These are phyloP conservation scores for Nymphalis c-album DNA, from an alignment of 2,888 invertebrate species.

Conservation along the genomic window DNA sequence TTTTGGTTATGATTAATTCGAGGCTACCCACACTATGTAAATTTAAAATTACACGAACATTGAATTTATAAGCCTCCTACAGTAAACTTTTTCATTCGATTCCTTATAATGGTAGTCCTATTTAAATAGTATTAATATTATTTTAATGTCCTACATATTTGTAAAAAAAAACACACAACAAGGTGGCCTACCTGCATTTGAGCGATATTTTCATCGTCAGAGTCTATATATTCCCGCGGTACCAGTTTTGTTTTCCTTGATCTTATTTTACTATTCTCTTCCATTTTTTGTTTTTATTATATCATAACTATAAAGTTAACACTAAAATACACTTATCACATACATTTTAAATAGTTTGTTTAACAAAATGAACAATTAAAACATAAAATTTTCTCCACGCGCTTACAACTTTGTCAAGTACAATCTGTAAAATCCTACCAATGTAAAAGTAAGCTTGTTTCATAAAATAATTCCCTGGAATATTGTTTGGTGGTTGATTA, in stretches of 20 bases:
- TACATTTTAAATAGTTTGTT: background rate
- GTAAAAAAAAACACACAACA: constrained; percentile 22
- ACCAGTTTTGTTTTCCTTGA: constrained; percentile 51
- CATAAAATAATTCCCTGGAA: background rate
- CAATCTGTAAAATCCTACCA: constrained; percentile 11
- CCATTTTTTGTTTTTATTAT: constrained; percentile 29
- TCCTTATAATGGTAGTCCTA: background rate
- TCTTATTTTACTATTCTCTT: constrained; percentile 40
- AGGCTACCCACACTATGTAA: background rate
- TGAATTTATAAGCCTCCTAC: too few species aligned
- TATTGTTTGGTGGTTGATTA: constrained; percentile 5
- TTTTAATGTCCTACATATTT: background rate
- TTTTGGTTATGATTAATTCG: background rate
- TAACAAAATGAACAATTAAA: constrained; percentile 15
- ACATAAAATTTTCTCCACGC: constrained; percentile 11
- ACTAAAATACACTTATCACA: background rate
- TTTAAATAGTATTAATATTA: background rate
- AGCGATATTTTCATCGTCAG: constrained; percentile 40
- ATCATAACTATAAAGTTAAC: constrained; percentile 4
- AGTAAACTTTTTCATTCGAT: too few species aligned
- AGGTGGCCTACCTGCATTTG: constrained; percentile 46
- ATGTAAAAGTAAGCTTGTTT: background rate
- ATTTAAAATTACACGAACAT: too few species aligned
- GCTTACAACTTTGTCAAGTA: constrained; percentile 18
- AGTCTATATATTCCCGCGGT: constrained; percentile 43